These are phyloP conservation scores for Lamellibrachia luymesi DNA, from an alignment of 1,140 invertebrate species.

Conservation along the genomic window DNA sequence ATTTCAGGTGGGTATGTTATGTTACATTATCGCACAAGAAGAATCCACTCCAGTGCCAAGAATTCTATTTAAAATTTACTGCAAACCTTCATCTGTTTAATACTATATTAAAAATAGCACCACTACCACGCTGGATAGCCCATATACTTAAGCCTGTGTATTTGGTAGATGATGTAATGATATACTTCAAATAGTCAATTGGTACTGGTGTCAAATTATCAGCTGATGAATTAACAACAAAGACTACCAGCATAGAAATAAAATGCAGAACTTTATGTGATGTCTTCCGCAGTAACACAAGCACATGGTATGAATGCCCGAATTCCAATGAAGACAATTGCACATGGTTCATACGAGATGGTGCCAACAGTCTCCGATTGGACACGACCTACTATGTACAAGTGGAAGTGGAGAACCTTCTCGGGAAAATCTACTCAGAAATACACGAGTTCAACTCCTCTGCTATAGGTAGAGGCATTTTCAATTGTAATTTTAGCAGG, in stretches of 20 bases:
- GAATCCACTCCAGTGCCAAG: no score
- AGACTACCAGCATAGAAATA: background rate
- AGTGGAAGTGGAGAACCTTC: background rate
- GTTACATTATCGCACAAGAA: no score
- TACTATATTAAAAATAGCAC: background rate
- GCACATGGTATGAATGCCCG: background rate
- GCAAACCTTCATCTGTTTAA: no score
- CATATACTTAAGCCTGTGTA: background rate
- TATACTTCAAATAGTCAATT: background rate
- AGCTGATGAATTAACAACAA: background rate
- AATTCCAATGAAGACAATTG: background rate
- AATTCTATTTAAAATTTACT: no score
- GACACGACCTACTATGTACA: background rate
- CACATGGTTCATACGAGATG: background rate
- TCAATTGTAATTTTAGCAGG: background rate
- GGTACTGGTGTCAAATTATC: background rate
- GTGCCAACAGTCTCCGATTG: background rate
- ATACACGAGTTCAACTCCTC: background rate
- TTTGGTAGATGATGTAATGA: background rate
- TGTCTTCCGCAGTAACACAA: background rate
- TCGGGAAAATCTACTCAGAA: background rate
- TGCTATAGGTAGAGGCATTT: background rate
- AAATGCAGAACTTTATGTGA: background rate
- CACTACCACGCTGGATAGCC: background rate
- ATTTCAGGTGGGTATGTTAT: no score